phyloP scores from a whole-genome alignment of 2,113 vertebrate species.

The Gallinago media region DNA sequence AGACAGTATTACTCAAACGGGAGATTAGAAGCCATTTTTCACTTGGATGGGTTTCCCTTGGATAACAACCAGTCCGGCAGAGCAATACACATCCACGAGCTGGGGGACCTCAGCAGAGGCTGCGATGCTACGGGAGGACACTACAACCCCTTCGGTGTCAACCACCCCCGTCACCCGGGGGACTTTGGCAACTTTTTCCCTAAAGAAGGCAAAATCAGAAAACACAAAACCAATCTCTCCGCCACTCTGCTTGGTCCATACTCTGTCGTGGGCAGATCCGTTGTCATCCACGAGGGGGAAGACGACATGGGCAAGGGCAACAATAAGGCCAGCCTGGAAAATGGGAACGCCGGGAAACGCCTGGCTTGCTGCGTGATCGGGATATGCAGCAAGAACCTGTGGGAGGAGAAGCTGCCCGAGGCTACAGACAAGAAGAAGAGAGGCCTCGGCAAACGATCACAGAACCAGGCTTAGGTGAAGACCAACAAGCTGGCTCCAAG shows the following conservation, averaged over 20 bases:
- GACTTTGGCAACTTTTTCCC: constrained; percentile 93
- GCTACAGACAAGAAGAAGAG: constrained; percentile 50
- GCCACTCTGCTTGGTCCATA: constrained; percentile 80
- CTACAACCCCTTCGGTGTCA: constrained; percentile 83
- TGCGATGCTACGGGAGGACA: constrained; percentile 88
- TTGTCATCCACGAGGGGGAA: constrained; percentile 88
- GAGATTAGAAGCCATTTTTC: constrained; percentile 78
- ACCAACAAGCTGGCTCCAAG: neutral
- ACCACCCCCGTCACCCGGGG: constrained; percentile 90
- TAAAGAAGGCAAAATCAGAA: constrained; percentile 78
- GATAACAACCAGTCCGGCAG: constrained; percentile 43
- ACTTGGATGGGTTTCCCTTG: constrained; percentile 81
- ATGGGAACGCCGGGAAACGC: constrained; percentile 91
- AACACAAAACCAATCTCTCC: constrained; percentile 31
- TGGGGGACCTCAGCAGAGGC: constrained; percentile 85
- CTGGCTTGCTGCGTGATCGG: constrained; percentile 92
- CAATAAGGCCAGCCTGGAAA: constrained; percentile 83
- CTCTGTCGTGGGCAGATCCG: constrained; percentile 85
- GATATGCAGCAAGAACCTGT: constrained; percentile 66
- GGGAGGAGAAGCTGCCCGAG: constrained; percentile 63
- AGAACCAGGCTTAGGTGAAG: neutral
- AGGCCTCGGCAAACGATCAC: constrained; percentile 3
- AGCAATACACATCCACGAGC: constrained; percentile 91
- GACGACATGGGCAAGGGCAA: constrained; percentile 91
- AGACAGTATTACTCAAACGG: constrained; percentile 76